A percentile compares a stretch with the other conserved stretches of the same genome.
Evolutionary conservation across 2,113 vertebrate species (phyloP).

Genomic region (Aix galericulata): DNA sequence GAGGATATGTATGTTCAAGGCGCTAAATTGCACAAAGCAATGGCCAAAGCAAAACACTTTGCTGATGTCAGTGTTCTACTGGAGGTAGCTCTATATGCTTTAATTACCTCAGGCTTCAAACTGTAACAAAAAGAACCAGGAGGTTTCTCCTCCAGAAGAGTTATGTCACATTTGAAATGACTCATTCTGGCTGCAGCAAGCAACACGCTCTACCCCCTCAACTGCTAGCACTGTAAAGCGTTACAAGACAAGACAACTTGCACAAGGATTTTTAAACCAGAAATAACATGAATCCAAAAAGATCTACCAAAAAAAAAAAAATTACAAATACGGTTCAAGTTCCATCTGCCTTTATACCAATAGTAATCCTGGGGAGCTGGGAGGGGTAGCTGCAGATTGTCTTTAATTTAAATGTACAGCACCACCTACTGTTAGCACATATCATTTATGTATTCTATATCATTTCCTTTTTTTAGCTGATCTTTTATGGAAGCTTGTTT

Average conservation of each 20-base stretch:
- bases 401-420: constrained; percentile 10
- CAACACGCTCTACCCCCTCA: neutral
- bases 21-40: neutral
- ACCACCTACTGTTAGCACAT: constrained; percentile 30
- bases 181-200: neutral
- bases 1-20: neutral
- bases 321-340: neutral
- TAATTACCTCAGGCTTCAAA: neutral
- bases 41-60: neutral
- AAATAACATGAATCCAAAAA: neutral
- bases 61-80: neutral
- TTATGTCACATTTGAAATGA: neutral
- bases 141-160: neutral
- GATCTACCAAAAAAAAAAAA: neutral
- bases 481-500: neutral
- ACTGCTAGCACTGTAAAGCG: neutral
- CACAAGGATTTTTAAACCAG: neutral
- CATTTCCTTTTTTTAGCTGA: too few species aligned
- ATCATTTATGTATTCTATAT: accelerated
- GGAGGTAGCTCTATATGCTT: neutral
- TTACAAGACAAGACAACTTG: neutral
- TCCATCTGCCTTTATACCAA: neutral
- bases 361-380: accelerated
- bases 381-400: neutral
- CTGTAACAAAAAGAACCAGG: neutral